Percentiles rank a stretch among this genome's conserved stretches.
phyloP scores from a whole-genome alignment of 1,140 invertebrate genomes.

The Adoxophyes honmai region DNA sequence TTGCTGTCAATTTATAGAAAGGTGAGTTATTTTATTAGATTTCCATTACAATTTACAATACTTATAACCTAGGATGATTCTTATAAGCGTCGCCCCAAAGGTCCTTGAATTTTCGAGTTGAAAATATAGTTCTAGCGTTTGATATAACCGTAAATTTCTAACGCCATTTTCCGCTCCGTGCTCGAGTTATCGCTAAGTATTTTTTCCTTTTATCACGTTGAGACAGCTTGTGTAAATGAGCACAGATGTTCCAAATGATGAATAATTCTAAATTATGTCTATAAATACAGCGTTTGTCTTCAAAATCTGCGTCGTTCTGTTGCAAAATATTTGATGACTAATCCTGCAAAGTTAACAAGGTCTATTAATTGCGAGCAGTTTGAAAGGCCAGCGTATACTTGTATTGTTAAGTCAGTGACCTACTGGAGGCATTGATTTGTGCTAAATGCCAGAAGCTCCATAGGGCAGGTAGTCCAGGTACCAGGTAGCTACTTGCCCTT shows the following conservation, averaged over 20 bases:
- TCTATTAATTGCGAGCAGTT: slow-evolving; percentile 50
- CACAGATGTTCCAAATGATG: background rate
- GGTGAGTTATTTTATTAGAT: slow-evolving; percentile 54
- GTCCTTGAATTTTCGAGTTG: background rate
- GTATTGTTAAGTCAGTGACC: slow-evolving; percentile 20
- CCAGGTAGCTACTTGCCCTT: background rate
- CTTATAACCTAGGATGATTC: background rate
- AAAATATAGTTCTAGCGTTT: slow-evolving; percentile 14
- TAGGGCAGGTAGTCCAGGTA: too few species aligned
- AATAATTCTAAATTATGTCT: background rate
- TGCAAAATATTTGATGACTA: slow-evolving; percentile 55
- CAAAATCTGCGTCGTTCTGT: slow-evolving; percentile 2
- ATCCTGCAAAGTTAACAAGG: slow-evolving; percentile 52
- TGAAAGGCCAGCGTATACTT: slow-evolving; percentile 29
- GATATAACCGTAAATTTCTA: slow-evolving; percentile 43
- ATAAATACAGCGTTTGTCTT: background rate
- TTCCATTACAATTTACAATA: slow-evolving; percentile 21
- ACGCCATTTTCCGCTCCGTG: slow-evolving; percentile 66
- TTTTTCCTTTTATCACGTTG: slow-evolving; percentile 36
- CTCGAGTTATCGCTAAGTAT: slow-evolving; percentile 30
- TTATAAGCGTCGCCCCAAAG: background rate
- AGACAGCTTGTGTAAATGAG: slow-evolving; percentile 13
- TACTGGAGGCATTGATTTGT: slow-evolving; percentile 10
- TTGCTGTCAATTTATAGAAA: slow-evolving; percentile 68
- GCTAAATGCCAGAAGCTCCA: slow-evolving; percentile 3